Evolutionary conservation across 2,797 vertebrate genomes (phyloP).

Genomic region (Amphiprion clarkii): DNA sequence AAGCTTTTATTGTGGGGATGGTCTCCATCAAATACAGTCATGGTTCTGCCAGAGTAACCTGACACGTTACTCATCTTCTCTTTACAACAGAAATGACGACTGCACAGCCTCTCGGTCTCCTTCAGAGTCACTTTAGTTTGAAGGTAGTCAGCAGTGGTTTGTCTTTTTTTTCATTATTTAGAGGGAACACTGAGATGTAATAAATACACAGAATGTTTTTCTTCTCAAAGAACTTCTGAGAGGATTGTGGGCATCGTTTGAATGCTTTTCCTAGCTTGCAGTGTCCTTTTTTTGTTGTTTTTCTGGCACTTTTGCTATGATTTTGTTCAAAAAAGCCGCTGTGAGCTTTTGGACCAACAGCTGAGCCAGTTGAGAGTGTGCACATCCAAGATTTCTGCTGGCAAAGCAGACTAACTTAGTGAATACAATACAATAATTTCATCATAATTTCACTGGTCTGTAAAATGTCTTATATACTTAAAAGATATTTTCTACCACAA

Average conservation of each 20-base stretch:
- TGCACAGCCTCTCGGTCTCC: constrained; percentile 1
- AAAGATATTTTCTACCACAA: background rate
- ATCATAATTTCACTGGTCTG: too few species aligned
- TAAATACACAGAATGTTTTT: background rate
- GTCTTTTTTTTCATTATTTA: background rate
- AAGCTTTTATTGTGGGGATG: constrained; percentile 42
- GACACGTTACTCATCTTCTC: constrained; percentile 3
- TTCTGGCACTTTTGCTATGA: background rate
- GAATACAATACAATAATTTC: too few species aligned
- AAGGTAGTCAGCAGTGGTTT: background rate
- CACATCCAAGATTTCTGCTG: too few species aligned
- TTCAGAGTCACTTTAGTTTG: constrained; percentile 13
- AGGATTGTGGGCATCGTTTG: too few species aligned
- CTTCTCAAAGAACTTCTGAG: background rate
- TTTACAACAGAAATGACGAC: constrained; percentile 19
- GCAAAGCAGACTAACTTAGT: too few species aligned
- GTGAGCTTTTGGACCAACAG: too few species aligned
- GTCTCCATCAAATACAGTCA: constrained; percentile 13
- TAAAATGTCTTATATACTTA: too few species aligned
- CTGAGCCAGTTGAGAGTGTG: too few species aligned
- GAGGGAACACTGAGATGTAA: background rate
- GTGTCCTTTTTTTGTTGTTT: background rate
- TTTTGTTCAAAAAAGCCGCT: background rate
- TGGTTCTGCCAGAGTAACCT: constrained; percentile 5
- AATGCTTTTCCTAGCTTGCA: background rate